phyloP scores from a whole-genome alignment of 2,113 vertebrate species.

The Malaclemys terrapin region DNA sequence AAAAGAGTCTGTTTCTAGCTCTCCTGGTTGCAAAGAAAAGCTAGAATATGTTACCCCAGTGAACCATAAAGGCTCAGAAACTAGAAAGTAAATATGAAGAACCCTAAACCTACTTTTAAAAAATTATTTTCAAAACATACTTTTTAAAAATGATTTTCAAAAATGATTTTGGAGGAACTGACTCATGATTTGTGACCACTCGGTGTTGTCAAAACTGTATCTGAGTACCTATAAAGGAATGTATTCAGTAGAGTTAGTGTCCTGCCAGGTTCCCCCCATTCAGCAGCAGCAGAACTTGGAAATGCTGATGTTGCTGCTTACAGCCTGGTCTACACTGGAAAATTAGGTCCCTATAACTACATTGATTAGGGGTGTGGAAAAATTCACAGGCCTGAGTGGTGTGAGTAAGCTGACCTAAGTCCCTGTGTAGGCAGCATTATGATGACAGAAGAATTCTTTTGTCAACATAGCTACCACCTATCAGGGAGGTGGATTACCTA shows the following conservation, averaged over 20 bases:
- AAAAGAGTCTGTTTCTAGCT: background rate
- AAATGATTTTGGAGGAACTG: background rate
- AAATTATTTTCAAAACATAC: background rate
- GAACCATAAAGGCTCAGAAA: background rate
- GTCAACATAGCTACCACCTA: background rate
- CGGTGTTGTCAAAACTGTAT: background rate
- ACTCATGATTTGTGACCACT: background rate
- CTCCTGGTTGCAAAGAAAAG: accelerated
- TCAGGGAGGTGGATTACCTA: background rate
- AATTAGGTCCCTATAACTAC: background rate
- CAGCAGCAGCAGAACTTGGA: background rate
- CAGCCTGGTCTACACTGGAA: background rate
- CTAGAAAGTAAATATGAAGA: background rate
- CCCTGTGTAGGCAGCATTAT: background rate
- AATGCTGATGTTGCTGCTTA: background rate
- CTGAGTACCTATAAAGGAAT: background rate
- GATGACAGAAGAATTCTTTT: background rate
- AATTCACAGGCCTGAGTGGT: too few species aligned
- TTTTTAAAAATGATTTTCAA: too few species aligned
- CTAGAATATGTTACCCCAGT: background rate
- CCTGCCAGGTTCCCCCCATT: background rate
- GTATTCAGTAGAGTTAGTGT: background rate
- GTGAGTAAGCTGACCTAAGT: background rate
- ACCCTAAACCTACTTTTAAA: background rate
- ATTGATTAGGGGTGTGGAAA: background rate